These are phyloP conservation scores for Piprites chloris DNA, from an alignment of 2,113 vertebrate species.

Conservation along the genomic window DNA sequence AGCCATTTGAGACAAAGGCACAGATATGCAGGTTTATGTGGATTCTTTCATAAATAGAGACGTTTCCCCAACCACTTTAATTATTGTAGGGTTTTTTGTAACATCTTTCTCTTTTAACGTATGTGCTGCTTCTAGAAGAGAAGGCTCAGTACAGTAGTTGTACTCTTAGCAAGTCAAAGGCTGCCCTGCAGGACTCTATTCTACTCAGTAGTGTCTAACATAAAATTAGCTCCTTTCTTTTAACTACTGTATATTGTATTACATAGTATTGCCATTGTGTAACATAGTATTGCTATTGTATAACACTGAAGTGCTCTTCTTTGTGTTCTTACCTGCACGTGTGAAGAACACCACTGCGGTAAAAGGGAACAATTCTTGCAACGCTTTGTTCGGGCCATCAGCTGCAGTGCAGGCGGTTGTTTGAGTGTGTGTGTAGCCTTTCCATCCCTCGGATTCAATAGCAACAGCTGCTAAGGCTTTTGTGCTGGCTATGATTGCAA, in stretches of 20 bases:
- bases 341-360: not conserved
- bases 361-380: not conserved
- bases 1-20: not conserved
- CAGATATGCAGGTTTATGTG: not conserved
- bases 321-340: not conserved
- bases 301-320: not conserved
- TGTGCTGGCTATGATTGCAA: not conserved
- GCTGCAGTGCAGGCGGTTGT: not conserved
- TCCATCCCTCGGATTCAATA: constrained; percentile 13
- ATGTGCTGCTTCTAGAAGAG: not conserved
- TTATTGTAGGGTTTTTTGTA: not conserved
- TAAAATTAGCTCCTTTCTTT: not conserved
- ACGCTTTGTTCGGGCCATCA: not conserved
- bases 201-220: not conserved
- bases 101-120: not conserved
- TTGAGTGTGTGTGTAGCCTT: not conserved
- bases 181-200: not conserved
- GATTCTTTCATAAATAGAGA: not conserved
- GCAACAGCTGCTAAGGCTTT: constrained; percentile 66
- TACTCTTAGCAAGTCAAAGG: not conserved
- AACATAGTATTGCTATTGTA: not conserved
- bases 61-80: not conserved
- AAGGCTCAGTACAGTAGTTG: not conserved
- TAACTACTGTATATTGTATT: not conserved
- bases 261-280: not conserved